phyloP scores from a whole-genome alignment of 2,888 invertebrate genomes.

The Agrochola lychnidis region DNA sequence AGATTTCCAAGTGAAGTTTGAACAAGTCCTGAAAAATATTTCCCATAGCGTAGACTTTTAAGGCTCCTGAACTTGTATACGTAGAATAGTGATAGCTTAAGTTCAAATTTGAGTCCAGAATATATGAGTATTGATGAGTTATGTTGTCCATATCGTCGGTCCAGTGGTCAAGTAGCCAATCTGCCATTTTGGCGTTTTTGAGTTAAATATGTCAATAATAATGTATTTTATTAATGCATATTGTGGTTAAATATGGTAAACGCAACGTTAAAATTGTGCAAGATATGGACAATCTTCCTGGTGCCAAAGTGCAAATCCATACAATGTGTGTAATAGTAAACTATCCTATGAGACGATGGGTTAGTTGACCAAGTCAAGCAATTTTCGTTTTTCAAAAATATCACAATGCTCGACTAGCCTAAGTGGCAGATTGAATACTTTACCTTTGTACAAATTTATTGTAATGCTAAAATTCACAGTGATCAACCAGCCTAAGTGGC shows the following conservation, averaged over 20 bases:
- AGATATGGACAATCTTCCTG: conserved; percentile 18
- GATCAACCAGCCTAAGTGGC: too few species aligned
- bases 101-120: too few species aligned
- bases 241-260: conserved; percentile 17
- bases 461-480: too few species aligned
- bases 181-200: conserved; percentile 1
- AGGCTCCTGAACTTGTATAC: too few species aligned
- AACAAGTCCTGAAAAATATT: too few species aligned
- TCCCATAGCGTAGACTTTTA: too few species aligned
- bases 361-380: conserved; percentile 18
- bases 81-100: too few species aligned
- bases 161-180: background rate
- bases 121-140: too few species aligned
- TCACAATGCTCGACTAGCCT: conserved; percentile 6
- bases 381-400: conserved; percentile 15
- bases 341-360: conserved; percentile 17
- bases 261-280: conserved; percentile 16
- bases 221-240: conserved; percentile 14
- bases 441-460: too few species aligned
- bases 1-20: too few species aligned
- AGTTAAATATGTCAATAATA: conserved; percentile 11
- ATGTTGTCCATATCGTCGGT: too few species aligned
- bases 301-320: conserved; percentile 16
- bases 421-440: too few species aligned
- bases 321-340: conserved; percentile 18